Evolutionary conservation across 2,888 invertebrate species (phyloP), one percentile per base, ranked within the genome.

Genomic region (Apotomis capreana): DNA sequence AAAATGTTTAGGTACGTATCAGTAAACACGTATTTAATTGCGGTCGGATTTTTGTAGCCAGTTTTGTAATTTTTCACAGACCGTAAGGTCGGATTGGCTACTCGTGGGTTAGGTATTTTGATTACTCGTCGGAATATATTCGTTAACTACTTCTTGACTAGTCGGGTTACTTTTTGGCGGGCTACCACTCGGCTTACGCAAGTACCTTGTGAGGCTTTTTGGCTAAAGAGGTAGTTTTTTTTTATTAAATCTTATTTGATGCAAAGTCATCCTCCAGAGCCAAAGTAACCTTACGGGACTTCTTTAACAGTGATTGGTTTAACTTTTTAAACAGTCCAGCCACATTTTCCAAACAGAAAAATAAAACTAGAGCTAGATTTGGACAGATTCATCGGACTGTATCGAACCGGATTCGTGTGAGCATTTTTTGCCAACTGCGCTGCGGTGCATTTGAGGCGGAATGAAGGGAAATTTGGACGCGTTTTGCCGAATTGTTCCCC

Each of bases 1-100:
- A 75, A 76, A 74, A 78, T 79, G 80, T 80, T 82, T 79, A 54
- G 55, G 44, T 26, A 78, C 15, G 58, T 49, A 51, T 57, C 9
- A 37, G 62, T 68, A 40, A 58, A 63, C 58, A 59, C 4, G 52
- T 52, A 40, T 46, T 63, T 51, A 13, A 59, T 15, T 5, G 8
- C 10, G n/a, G 57, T 26, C 4, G 15, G 2, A 26, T 26, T 26
- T 26, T 26, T 26, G 2, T 2, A 26, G 26, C 26, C 26, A 26
- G 2, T 26, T 26, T 26, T 0, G 26, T 26, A 26, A 26, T 26
- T 26, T 26, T 26, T 26, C 26, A 26, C 26, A 26, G 26, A 26
- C 26, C 26, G 2, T 26, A 26, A 26, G 1, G 26, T 26, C 26
- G 26, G 26, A 2, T 26, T 26, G 26, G 26, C 26, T 26, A 15